Percentiles rank a stretch among this genome's conserved stretches.
Conservation (phyloP, 2,888 invertebrate genomes). For the Troilus luridus region DNA sequence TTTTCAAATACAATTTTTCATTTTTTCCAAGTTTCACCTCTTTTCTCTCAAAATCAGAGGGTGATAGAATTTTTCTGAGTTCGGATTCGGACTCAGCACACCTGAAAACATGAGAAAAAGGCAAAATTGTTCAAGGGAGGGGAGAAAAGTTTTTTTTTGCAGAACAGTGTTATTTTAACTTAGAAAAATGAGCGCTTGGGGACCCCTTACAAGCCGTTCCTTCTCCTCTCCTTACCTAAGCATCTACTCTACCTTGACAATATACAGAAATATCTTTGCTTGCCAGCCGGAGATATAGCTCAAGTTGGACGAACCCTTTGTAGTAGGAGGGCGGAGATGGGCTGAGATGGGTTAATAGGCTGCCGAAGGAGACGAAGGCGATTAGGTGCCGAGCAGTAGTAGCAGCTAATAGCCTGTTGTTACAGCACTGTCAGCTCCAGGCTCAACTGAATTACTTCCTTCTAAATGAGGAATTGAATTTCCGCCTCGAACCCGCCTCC, state of each 20-base stretch:
- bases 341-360: constrained; percentile 16
- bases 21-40: too few relatives aligned
- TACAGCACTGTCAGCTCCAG: constrained; percentile 51
- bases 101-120: too few relatives aligned
- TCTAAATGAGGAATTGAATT: constrained; percentile 50
- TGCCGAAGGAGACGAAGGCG: not conserved
- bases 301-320: not conserved
- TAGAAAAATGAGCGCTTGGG: too few relatives aligned
- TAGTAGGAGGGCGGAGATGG: not conserved
- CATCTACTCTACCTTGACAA: not conserved
- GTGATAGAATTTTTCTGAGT: too few relatives aligned
- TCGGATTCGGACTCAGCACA: too few relatives aligned
- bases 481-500: constrained; percentile 6
- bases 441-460: constrained; percentile 52
- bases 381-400: not conserved
- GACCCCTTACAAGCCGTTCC: too few relatives aligned
- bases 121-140: too few relatives aligned
- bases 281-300: not conserved
- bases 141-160: too few relatives aligned
- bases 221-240: too few relatives aligned
- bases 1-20: too few relatives aligned
- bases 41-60: too few relatives aligned
- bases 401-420: constrained; percentile 40
- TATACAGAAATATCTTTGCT: not conserved
- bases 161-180: too few relatives aligned